Base-by-base conservation (phyloP, 2,797 vertebrate species). In the Enteromius mattozi region DNA sequence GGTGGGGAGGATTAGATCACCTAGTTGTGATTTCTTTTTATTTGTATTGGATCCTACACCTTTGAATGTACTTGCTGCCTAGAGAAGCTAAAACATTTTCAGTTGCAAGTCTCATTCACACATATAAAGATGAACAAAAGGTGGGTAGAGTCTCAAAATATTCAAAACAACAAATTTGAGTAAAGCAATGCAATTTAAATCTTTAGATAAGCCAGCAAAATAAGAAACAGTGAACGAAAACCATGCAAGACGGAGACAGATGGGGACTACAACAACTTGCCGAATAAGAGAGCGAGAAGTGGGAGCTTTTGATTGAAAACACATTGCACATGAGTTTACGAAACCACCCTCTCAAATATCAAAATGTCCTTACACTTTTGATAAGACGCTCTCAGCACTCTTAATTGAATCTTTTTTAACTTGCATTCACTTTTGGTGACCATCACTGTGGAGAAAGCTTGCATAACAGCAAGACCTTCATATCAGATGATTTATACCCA, bases 1-100 rank as follows among this genome's bases (percentile, higher is more conserved):
- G 85, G 74, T 91, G 91, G 33, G 92, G 30, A 68, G 49, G 17
- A 92, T 90, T 90, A 91, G 92, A 90, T 91, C 86, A 88, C 81
- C 80, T 85, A 87, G 42, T 47, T 87, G 63, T 45, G 47, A 84
- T 90, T 90, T 86, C 87, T 89, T 69, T 69, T 69, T 83, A 56
- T 78, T 78, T 77, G 71, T n/a, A 76, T 76, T 74, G 71, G 59
- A 54, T 88, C 88, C 61, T 79, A 49, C 87, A 88, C 89, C 78
- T 89, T 86, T 87, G 78, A 61, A 56, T 40, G 30, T 56, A 51
- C 30, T 37, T 27, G 3, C 30, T 75, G 45, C 61, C 27, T 66
- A n/a, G 21, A 51, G 30, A 17, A 49, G 14, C 42, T 74, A 27
- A 27, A 27, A 27, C 27, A 27, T 27, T 27, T 27, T 27, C 27